Base-by-base conservation (phyloP, 2,797 vertebrate genomes). In the Danio aesculapii region DNA sequence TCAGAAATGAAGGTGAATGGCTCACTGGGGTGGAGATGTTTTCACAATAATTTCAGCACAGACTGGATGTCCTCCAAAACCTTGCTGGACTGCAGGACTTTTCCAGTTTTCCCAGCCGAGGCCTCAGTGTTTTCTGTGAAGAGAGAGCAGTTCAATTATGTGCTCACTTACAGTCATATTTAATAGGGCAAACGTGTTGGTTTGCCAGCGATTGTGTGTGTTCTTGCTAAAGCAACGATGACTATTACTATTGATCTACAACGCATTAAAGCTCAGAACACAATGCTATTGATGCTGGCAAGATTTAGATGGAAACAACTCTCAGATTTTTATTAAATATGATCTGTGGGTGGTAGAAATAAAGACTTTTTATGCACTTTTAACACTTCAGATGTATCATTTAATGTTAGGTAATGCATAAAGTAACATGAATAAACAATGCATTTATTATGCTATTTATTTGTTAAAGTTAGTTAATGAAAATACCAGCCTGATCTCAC, bases 21-120 rank as follows among this genome's bases (percentile, higher is more conserved):
- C 5, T 69, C 14, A 30, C 30, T 30, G 30, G 30, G 14, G 8
- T 14, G 9, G 0, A 12, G 41, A 21, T 16, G 17, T 72, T 58
- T 57, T 46, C 3, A 3, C 30, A 30, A 30, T 30, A 30, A 30
- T 30, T 30, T 30, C 3, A 30, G 30, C 30, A 30, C 16, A 52
- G 73, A 63, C 72, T 63, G 46, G 73, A 63, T 13, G 46, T 12
- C 16, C 46, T 75, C 73, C 46, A 75, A 19, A 63, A 39, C 16
- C 21, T 50, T 3, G 6, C 16, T 63, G 21, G 4, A 41, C 44
- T 61, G 13, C 6, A 2, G 12, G 9, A 41, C 44, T 61, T 9
- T 17, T 39, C 13, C 5, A 63, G 10, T 50, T 50, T 43, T 13
- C 53, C 58, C 47, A 0, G 58, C n/a, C 7, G 21, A 5, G 72